Conservation (phyloP, 92 coral and sea anemone species). For the Isaurus tuberculatus region DNA sequence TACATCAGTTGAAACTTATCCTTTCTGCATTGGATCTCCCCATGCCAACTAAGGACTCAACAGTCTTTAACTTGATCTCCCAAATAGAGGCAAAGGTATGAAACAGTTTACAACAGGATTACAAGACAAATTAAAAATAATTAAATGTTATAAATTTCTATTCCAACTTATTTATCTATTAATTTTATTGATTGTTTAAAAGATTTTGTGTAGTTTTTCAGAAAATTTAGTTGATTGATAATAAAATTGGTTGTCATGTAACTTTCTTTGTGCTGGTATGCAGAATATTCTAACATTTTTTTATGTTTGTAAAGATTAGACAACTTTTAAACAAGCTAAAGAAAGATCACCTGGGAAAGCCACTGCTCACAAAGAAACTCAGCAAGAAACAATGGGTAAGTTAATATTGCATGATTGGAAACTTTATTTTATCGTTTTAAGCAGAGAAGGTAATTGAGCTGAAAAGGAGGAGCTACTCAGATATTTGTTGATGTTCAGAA, state of each 20-base stretch:
- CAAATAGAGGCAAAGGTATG: conserved; percentile 85
- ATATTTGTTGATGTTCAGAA: too few relatives aligned
- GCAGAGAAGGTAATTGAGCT: background rate
- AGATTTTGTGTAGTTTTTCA: too few relatives aligned
- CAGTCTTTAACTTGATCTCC: conserved; percentile 85
- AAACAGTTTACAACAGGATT: too few relatives aligned
- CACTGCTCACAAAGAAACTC: conserved; percentile 77
- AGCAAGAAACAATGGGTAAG: conserved; percentile 85
- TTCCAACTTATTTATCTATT: too few relatives aligned
- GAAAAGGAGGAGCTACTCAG: too few relatives aligned
- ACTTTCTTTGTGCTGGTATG: background rate
- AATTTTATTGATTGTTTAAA: too few relatives aligned
- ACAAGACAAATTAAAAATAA: too few relatives aligned
- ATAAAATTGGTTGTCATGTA: background rate
- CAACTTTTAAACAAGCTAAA: conserved; percentile 71
- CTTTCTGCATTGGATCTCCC: conserved; percentile 80
- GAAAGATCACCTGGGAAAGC: conserved; percentile 84
- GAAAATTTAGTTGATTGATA: background rate
- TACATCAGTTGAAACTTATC: conserved; percentile 79
- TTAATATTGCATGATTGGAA: background rate
- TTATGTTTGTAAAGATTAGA: conserved; percentile 62
- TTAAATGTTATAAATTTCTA: background rate
- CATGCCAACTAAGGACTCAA: conserved; percentile 76
- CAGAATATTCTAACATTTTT: background rate
- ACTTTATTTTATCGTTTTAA: background rate